These are phyloP conservation scores for Caerostris extrusa DNA, from an alignment of 1,140 invertebrate species.

Conservation along the genomic window DNA sequence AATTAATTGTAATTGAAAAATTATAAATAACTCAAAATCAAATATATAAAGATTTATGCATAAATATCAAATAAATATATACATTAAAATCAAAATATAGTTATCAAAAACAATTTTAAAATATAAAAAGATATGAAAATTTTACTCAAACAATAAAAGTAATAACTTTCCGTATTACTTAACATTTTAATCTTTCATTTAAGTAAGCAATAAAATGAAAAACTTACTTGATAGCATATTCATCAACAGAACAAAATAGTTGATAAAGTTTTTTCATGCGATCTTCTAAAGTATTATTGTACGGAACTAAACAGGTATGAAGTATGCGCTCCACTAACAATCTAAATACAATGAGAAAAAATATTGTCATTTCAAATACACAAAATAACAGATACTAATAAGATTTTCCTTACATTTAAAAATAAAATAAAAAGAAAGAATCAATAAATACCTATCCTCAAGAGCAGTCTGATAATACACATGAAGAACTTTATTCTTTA, in stretches of 20 bases:
- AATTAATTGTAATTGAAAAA: too few relatives aligned
- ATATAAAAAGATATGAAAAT: background rate
- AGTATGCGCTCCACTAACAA: constrained; percentile 96
- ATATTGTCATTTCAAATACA: too few relatives aligned
- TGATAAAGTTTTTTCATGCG: constrained; percentile 96
- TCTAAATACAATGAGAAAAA: constrained; percentile 82
- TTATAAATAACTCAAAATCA: background rate
- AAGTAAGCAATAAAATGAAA: background rate
- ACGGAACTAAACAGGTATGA: constrained; percentile 97
- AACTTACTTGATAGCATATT: constrained; percentile 88
- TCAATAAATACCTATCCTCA: constrained; percentile 84
- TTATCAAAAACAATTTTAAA: background rate
- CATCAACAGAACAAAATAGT: constrained; percentile 94
- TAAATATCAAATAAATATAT: too few relatives aligned
- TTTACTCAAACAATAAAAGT: background rate
- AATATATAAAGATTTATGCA: too few relatives aligned
- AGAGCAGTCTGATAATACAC: constrained; percentile 92
- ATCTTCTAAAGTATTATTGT: constrained; percentile 91
- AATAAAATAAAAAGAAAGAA: background rate
- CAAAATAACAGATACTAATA: too few relatives aligned
- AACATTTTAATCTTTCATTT: too few relatives aligned
- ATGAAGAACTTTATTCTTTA: constrained; percentile 98
- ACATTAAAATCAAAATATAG: background rate
- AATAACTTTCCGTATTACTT: background rate
- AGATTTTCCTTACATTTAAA: too few relatives aligned